phyloP scores from a whole-genome alignment of 2,888 invertebrate genomes.

The Agapetus fuscipes region DNA sequence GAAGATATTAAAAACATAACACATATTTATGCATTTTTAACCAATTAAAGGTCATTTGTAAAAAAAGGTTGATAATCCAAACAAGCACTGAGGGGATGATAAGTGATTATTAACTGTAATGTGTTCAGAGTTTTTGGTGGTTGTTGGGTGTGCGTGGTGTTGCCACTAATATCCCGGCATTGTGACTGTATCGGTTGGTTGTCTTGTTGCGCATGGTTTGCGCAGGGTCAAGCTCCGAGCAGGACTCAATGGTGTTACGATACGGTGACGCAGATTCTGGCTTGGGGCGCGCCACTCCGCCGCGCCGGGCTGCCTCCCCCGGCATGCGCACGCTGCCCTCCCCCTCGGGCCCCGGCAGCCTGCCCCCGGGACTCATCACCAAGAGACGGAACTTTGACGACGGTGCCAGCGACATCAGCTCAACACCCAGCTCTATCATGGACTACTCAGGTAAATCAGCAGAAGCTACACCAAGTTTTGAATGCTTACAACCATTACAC shows the following conservation, averaged over 20 bases:
- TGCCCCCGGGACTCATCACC: constrained; percentile 68
- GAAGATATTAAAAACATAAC: too few species aligned
- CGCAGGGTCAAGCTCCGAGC: constrained; percentile 47
- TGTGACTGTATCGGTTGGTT: too few species aligned
- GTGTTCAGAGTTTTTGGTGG: too few species aligned
- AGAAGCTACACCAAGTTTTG: too few species aligned
- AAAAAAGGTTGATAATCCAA: too few species aligned
- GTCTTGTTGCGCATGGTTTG: constrained; percentile 24
- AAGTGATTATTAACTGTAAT: too few species aligned
- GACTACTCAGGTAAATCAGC: constrained; percentile 66
- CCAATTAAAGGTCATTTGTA: too few species aligned
- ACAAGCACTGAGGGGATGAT: too few species aligned
- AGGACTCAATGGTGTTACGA: constrained; percentile 46
- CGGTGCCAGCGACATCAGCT: constrained; percentile 76
- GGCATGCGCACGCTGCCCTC: constrained; percentile 75
- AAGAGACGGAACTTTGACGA: constrained; percentile 61
- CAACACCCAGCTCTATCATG: constrained; percentile 77
- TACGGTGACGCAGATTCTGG: constrained; percentile 61
- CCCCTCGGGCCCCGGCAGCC: constrained; percentile 75
- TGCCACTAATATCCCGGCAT: too few species aligned
- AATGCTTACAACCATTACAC: too few species aligned
- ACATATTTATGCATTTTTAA: too few species aligned
- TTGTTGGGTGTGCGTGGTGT: too few species aligned
- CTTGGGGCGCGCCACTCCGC: constrained; percentile 78
- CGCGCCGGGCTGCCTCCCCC: constrained; percentile 77